Conservation (phyloP, 2,888 invertebrate genomes). For the Saturnia pavonia region DNA sequence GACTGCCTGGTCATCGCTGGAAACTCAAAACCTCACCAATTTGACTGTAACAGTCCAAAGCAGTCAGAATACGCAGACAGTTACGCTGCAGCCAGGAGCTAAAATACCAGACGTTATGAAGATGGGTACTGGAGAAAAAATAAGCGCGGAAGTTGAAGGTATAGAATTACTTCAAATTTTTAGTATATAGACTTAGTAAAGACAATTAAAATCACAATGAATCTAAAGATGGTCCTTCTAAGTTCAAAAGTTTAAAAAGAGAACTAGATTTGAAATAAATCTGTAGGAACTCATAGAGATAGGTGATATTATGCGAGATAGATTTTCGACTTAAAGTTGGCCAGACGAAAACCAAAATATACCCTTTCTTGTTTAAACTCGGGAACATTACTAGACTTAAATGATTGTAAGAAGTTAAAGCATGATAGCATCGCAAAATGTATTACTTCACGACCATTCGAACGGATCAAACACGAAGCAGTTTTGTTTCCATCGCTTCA, state of each 20-base stretch:
- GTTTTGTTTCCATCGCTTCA: no score
- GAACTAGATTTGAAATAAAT: neutral
- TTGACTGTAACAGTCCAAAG: constrained; percentile 57
- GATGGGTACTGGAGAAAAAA: constrained; percentile 40
- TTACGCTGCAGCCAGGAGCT: constrained; percentile 41
- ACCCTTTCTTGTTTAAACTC: neutral
- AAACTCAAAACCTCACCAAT: constrained; percentile 41
- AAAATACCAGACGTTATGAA: constrained; percentile 53
- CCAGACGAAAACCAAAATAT: neutral
- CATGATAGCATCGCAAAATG: no score
- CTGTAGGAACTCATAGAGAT: neutral
- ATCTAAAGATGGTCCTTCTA: neutral
- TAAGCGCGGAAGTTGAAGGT: constrained; percentile 58
- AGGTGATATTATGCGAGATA: neutral
- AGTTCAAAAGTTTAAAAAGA: neutral
- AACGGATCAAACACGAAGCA: neutral
- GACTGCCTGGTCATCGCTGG: constrained; percentile 64
- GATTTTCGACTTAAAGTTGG: neutral
- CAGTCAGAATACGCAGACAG: constrained; percentile 28
- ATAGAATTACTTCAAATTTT: neutral
- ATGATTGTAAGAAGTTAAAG: no score
- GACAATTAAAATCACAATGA: neutral
- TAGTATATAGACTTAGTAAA: neutral
- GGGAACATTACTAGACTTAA: neutral
- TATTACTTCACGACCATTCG: no score